Evolutionary conservation across 2,888 invertebrate species (phyloP).

Genomic region (Pollenia angustigena): DNA sequence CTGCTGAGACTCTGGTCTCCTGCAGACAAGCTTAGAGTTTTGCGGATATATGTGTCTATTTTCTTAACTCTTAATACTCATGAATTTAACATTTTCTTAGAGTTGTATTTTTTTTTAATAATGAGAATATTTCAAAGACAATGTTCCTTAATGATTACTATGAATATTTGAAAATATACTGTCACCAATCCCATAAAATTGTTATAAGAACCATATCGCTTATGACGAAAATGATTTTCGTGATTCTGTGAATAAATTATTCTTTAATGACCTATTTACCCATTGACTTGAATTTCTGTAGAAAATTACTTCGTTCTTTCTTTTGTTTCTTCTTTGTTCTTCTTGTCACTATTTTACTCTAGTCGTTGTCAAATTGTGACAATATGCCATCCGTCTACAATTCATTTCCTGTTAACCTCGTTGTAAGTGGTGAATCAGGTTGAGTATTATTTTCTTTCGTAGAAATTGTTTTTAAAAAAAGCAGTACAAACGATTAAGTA

Average conservation of each 20-base stretch:
- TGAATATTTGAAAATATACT: not conserved
- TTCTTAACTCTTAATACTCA: too few species aligned
- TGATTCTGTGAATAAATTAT: not conserved
- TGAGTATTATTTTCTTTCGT: slow-evolving; percentile 1
- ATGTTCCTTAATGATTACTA: not conserved
- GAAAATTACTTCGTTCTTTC: slow-evolving; percentile 41
- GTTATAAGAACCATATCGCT: not conserved
- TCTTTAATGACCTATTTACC: slow-evolving; percentile 52
- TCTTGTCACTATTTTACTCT: slow-evolving; percentile 35
- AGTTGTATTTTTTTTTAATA: too few species aligned
- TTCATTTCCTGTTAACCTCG: slow-evolving; percentile 55
- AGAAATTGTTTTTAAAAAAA: not conserved
- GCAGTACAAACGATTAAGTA: slow-evolving; percentile 10
- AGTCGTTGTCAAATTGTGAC: slow-evolving; percentile 48
- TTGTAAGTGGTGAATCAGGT: slow-evolving; percentile 53
- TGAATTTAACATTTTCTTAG: too few species aligned
- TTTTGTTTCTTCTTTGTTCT: not conserved
- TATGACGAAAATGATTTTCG: not conserved
- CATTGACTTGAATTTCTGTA: slow-evolving; percentile 54
- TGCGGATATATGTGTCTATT: too few species aligned
- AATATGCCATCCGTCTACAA: slow-evolving; percentile 57
- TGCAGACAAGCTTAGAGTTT: too few species aligned
- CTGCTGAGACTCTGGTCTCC: too few species aligned
- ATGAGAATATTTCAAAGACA: not conserved
- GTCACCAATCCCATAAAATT: not conserved